Evolutionary conservation across 92 coral and sea anemone species (phyloP).

Genomic region (Ricordea florida): DNA sequence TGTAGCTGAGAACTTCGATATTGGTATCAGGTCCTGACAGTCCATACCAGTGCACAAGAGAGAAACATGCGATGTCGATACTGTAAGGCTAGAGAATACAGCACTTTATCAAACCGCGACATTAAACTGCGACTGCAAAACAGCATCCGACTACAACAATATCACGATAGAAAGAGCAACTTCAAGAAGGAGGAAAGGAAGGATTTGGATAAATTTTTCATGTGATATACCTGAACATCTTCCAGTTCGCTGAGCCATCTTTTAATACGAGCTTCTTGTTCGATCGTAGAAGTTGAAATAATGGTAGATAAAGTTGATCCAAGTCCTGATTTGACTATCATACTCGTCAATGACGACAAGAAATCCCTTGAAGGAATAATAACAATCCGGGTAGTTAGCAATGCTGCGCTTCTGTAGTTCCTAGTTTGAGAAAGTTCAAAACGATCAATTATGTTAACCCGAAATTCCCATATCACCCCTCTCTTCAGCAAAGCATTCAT

Average conservation of each 20-base stretch:
- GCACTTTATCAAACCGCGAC: neutral
- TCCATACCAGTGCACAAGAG: slow-evolving; percentile 79
- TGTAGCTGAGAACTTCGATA: slow-evolving; percentile 67
- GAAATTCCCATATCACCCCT: no score
- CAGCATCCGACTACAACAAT: neutral
- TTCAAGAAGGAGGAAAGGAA: no score
- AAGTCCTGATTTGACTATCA: slow-evolving; percentile 58
- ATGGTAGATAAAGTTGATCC: slow-evolving; percentile 59
- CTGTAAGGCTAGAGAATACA: neutral
- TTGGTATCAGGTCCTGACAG: slow-evolving; percentile 74
- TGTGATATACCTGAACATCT: slow-evolving; percentile 56
- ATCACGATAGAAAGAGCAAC: neutral
- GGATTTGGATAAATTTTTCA: no score
- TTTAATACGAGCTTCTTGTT: slow-evolving; percentile 62
- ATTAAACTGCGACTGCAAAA: neutral
- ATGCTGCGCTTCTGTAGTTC: no score
- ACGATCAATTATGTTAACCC: no score
- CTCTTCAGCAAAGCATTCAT: no score
- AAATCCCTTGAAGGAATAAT: slow-evolving; percentile 46
- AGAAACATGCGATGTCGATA: slow-evolving; percentile 49
- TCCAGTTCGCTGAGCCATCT: slow-evolving; percentile 66
- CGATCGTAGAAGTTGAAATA: slow-evolving; percentile 64
- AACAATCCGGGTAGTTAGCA: no score
- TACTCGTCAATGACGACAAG: slow-evolving; percentile 59
- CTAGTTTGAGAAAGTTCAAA: no score